Evolutionary conservation across 2,113 vertebrate genomes (phyloP).

Genomic region (Chaenogobius annularis): DNA sequence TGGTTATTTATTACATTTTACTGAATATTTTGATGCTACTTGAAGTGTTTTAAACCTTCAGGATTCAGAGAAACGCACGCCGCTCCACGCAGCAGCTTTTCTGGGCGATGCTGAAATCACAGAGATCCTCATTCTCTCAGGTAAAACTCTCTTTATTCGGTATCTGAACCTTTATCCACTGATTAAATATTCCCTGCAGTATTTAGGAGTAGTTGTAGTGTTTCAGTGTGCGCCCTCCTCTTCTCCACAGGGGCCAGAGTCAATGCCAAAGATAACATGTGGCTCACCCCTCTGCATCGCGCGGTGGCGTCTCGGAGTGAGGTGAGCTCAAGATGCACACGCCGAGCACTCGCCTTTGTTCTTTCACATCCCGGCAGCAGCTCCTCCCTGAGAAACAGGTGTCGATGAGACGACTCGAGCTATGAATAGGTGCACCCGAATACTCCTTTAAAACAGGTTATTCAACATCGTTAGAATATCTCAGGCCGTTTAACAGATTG

Average conservation of each 20-base stretch:
- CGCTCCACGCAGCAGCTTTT: conserved; percentile 92
- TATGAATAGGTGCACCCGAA: background rate
- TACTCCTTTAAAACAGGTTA: conserved; percentile 20
- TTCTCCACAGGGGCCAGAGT: conserved; percentile 86
- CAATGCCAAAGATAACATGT: conserved; percentile 98
- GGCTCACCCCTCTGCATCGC: conserved; percentile 95
- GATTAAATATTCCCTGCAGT: background rate
- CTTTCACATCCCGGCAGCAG: background rate
- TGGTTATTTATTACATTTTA: no score
- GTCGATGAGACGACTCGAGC: background rate
- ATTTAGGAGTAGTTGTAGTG: background rate
- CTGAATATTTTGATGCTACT: background rate
- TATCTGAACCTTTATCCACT: background rate
- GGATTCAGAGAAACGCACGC: conserved; percentile 94
- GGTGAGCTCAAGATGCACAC: conserved; percentile 69
- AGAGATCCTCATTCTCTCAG: conserved; percentile 94
- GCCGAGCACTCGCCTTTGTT: background rate
- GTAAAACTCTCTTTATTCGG: conserved; percentile 64
- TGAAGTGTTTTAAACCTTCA: conserved; percentile 43
- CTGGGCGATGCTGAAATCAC: conserved; percentile 96
- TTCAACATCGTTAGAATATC: conserved; percentile 28
- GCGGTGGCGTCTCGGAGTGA: conserved; percentile 95
- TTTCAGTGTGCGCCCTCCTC: conserved; percentile 5
- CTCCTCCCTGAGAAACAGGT: background rate
- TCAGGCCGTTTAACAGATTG: background rate